These are phyloP conservation scores for Sphenopsis melanotis DNA, from an alignment of 2,797 vertebrate genomes.

Conservation along the genomic window DNA sequence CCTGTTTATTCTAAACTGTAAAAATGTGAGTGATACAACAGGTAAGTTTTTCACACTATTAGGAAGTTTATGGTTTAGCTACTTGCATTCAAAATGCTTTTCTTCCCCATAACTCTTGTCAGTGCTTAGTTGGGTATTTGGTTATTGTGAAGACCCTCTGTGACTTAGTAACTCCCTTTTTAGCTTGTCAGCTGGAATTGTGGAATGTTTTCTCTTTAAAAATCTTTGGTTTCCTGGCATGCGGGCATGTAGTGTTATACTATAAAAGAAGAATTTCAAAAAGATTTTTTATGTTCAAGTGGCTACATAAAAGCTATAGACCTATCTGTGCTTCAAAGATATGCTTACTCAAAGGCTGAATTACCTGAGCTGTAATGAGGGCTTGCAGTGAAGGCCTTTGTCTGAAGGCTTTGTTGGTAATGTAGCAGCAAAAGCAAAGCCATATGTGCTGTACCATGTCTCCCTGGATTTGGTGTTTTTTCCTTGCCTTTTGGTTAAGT, in stretches of 20 bases:
- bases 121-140: rapidly evolving
- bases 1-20: background rate
- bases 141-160: background rate
- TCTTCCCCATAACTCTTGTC: background rate
- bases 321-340: background rate
- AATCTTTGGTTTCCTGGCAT: background rate
- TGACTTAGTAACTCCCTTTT: background rate
- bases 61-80: background rate
- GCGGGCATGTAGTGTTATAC: rapidly evolving
- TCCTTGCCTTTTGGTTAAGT: background rate
- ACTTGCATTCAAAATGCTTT: background rate
- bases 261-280: background rate
- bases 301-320: background rate
- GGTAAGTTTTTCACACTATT: background rate
- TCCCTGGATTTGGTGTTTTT: background rate
- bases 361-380: background rate
- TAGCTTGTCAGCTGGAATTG: background rate
- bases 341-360: background rate
- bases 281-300: background rate
- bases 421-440: background rate
- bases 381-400: background rate
- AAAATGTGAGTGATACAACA: background rate
- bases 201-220: background rate
- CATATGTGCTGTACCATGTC: background rate
- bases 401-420: background rate